phyloP scores from a whole-genome alignment of 2,797 vertebrate species.

The Basileuterus tristriatus region DNA sequence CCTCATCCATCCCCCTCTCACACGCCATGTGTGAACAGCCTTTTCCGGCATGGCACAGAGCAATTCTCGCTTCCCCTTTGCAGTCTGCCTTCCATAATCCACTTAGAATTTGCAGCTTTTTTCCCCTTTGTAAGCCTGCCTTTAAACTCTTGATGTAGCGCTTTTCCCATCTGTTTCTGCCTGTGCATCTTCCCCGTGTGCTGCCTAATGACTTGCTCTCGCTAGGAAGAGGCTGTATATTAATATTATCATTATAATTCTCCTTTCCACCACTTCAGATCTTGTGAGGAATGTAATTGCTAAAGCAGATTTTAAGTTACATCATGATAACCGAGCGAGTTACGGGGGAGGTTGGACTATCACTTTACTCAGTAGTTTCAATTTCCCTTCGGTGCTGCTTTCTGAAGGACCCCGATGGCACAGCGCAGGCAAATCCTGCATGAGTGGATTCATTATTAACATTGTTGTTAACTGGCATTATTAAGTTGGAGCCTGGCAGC shows the following conservation, averaged over 20 bases:
- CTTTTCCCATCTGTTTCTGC: conserved; percentile 60
- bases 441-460: background rate
- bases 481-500: background rate
- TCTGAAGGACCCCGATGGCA: background rate
- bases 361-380: conserved; percentile 23
- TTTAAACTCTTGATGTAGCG: conserved; percentile 54
- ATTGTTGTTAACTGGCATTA: background rate
- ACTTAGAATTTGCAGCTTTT: conserved; percentile 42
- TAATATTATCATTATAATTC: conserved; percentile 59
- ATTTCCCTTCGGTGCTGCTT: conserved; percentile 9
- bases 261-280: conserved; percentile 51
- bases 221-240: conserved; percentile 44
- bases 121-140: conserved; percentile 3
- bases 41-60: background rate
- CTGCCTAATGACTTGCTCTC: conserved; percentile 59
- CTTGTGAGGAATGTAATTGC: conserved; percentile 62
- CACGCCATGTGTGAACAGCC: background rate
- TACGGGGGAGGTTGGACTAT: conserved; percentile 36
- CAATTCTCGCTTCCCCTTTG: conserved; percentile 28
- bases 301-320: conserved; percentile 57
- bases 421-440: background rate
- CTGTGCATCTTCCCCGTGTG: conserved; percentile 25
- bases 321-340: conserved; percentile 20
- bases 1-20: background rate
- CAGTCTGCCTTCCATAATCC: conserved; percentile 42